Conservation (phyloP, 2,797 vertebrate species). For the Syndactyla subalaris region DNA sequence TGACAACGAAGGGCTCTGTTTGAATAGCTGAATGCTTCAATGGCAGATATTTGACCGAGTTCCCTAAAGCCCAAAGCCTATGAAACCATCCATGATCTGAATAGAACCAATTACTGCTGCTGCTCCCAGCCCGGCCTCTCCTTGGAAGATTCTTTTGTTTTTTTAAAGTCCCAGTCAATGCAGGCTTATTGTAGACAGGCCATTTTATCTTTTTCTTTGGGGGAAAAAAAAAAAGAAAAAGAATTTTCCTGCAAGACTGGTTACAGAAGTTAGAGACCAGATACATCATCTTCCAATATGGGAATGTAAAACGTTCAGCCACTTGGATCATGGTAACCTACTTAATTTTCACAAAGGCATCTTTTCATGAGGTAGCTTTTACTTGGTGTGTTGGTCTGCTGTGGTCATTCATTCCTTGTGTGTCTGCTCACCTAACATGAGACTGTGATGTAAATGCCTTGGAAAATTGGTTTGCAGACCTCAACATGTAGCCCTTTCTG, state of each 20-base stretch:
- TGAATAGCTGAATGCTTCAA: conserved; percentile 44
- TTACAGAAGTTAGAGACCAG: not conserved
- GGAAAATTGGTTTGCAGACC: not conserved
- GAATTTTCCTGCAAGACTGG: not conserved
- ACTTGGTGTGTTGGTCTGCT: not conserved
- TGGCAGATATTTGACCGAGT: conserved; percentile 36
- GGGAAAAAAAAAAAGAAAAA: not conserved
- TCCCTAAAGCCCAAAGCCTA: conserved; percentile 41
- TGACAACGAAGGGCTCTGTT: conserved; percentile 50
- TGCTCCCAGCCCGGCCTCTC: not conserved
- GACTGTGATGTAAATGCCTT: rapidly evolving
- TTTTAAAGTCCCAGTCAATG: not conserved
- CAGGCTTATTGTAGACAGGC: not conserved
- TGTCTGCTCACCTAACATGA: not conserved
- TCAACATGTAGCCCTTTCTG: not conserved
- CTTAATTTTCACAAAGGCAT: not conserved
- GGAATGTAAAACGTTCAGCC: not conserved
- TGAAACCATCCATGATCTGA: conserved; percentile 40
- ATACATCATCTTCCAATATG: not conserved
- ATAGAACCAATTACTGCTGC: conserved; percentile 32
- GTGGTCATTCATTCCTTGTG: not conserved
- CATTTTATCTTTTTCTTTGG: not conserved
- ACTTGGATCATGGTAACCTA: not conserved
- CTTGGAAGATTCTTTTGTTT: conserved; percentile 8
- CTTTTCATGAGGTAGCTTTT: not conserved